A percentile compares a stretch with the other conserved stretches of the same genome.
Conservation (phyloP, 2,113 vertebrate genomes). For the Chionis minor region DNA sequence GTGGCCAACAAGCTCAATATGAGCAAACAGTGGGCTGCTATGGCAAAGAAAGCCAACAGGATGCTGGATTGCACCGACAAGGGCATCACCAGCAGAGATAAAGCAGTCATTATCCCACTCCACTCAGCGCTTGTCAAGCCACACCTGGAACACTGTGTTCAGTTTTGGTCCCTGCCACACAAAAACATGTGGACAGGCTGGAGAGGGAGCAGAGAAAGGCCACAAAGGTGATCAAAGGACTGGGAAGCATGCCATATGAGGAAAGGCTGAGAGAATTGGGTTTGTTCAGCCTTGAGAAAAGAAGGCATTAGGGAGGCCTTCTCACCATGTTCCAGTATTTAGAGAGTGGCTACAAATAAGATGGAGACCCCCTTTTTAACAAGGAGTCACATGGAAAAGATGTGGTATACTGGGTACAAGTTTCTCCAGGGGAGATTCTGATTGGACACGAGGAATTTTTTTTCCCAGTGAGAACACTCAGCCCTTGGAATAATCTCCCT, state of each 20-base stretch:
- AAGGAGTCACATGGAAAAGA: not conserved
- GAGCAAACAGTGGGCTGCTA: not conserved
- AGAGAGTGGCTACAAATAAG: not conserved
- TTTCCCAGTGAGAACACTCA: not conserved
- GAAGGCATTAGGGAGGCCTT: not conserved
- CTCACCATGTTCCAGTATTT: not conserved
- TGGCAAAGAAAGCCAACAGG: not conserved
- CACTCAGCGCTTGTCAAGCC: not conserved
- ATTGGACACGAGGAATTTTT: not conserved
- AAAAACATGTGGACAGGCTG: not conserved
- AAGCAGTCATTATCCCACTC: not conserved
- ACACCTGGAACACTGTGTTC: not conserved
- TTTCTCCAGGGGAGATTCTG: not conserved
- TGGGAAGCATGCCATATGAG: not conserved
- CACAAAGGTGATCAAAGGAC: not conserved
- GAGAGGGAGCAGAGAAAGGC: not conserved
- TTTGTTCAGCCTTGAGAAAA: not conserved
- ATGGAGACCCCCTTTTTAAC: not conserved
- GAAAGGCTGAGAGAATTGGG: not conserved
- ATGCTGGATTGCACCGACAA: not conserved
- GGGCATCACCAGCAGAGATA: not conserved
- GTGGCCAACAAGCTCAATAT: not conserved
- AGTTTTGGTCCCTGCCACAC: not conserved
- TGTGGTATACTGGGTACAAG: not conserved
- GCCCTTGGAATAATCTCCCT: not conserved